Evolutionary conservation across 2,888 invertebrate genomes (phyloP), one percentile per base, ranked within the genome.

Genomic region (Eupithecia insigniata): DNA sequence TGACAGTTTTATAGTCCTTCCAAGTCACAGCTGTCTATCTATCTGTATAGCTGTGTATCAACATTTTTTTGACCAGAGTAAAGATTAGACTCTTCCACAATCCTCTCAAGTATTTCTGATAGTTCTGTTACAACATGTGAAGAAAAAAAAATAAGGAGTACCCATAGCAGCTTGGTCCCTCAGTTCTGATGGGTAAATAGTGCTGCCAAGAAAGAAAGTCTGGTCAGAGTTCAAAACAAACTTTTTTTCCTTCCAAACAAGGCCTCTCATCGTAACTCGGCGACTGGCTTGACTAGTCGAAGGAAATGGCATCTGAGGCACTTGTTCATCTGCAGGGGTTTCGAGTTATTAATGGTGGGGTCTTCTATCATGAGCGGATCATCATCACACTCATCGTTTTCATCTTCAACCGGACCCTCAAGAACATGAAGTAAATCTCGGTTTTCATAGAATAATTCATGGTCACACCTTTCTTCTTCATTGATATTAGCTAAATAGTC

Each of bases 141-240:
- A 39, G 4, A n/a, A 58, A 58, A 58, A 28, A 58, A 28, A 28
- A 58, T 58, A 82, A 28, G 79, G 79, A 81, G 81, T 81, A 82
- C 81, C 80, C 69, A 79, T 80, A 82, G 80, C 71, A 78, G 69
- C 74, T 58, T 82, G 58, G 76, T 83, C 81, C 58, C 79, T 66
- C 81, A 83, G 82, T 81, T 82, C 81, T 70, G 84, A 79, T 82
- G 80, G 82, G 79, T 82, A 82, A 76, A 81, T 81, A 77, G 82
- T 81, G 81, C 73, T 67, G 55, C 82, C 80, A 82, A 64, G 82
- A 84, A 83, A 84, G 83, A 82, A 78, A 46, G 81, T 83, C 80
- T 83, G 82, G 81, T 82, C 80, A 82, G 79, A 82, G 75, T 84
- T 83, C 75, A 84, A 82, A 75, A 82, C 81, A 70, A 81, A 34